Conservation (phyloP, 2,888 invertebrate species). For the Choreutis nemorana region DNA sequence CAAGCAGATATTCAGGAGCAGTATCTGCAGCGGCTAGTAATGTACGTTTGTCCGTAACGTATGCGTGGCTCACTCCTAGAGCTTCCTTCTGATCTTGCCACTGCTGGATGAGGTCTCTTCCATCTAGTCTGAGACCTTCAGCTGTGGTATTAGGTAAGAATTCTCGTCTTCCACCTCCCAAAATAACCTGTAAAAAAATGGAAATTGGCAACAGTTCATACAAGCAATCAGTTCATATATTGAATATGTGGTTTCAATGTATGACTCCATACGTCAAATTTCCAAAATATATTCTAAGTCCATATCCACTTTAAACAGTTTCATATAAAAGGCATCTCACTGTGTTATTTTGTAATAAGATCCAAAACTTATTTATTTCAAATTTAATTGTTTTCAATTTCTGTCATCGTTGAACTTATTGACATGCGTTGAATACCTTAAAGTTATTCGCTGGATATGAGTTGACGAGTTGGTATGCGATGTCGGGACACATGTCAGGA, state of each 20-base stretch:
- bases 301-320: too few relatives aligned
- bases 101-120: slow-evolving; percentile 69
- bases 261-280: too few relatives aligned
- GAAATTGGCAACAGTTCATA: too few relatives aligned
- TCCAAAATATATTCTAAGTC: too few relatives aligned
- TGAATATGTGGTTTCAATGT: background rate
- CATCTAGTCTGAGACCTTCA: slow-evolving; percentile 68
- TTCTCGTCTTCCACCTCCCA: slow-evolving; percentile 76
- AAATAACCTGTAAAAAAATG: slow-evolving; percentile 58
- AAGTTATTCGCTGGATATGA: slow-evolving; percentile 70
- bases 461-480: slow-evolving; percentile 72
- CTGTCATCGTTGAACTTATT: too few relatives aligned
- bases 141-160: slow-evolving; percentile 62
- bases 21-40: slow-evolving; percentile 39
- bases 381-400: too few relatives aligned
- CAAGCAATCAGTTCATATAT: background rate
- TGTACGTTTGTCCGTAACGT: slow-evolving; percentile 67
- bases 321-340: too few relatives aligned
- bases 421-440: slow-evolving; percentile 58
- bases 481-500: slow-evolving; percentile 65
- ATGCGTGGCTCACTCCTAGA: slow-evolving; percentile 38
- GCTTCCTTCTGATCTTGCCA: slow-evolving; percentile 65
- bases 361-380: too few relatives aligned
- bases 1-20: slow-evolving; percentile 69
- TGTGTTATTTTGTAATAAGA: too few relatives aligned